A percentile compares a stretch with the other conserved stretches of the same genome.
Conservation (phyloP, 1,140 invertebrate genomes). For the Drosophila ogumai region DNA sequence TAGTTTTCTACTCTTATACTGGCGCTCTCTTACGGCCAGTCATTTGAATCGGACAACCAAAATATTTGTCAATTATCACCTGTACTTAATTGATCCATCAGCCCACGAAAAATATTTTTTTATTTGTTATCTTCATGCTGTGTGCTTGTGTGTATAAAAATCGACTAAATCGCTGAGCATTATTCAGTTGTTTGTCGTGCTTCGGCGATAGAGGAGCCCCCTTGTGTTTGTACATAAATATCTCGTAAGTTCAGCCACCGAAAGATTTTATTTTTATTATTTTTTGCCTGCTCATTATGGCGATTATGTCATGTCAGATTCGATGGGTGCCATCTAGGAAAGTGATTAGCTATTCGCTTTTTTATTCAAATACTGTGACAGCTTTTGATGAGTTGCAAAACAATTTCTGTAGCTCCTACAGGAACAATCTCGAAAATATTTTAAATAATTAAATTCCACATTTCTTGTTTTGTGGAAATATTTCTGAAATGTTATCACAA, state of each 20-base stretch:
- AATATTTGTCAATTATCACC: constrained; percentile 51
- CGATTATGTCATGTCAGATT: constrained; percentile 36
- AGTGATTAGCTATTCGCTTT: constrained; percentile 34
- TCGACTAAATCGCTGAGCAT: neutral
- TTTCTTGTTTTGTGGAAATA: neutral
- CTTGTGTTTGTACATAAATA: constrained; percentile 3
- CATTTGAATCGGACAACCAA: neutral
- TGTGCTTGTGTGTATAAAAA: constrained; percentile 31
- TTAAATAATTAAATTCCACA: neutral
- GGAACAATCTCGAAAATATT: neutral
- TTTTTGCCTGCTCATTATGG: constrained; percentile 11
- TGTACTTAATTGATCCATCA: constrained; percentile 53
- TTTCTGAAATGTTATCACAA: neutral
- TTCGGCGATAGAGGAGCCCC: constrained; percentile 22
- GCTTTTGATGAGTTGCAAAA: constrained; percentile 10
- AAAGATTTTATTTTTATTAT: constrained; percentile 8
- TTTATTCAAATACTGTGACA: constrained; percentile 25
- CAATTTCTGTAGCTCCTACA: neutral
- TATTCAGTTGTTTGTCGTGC: constrained; percentile 40
- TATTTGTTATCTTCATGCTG: constrained; percentile 11
- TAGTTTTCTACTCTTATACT: constrained; percentile 8
- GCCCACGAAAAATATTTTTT: constrained; percentile 5
- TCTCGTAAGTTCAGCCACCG: constrained; percentile 16
- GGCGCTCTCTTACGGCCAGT: neutral
- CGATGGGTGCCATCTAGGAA: constrained; percentile 28